Evolutionary conservation across 2,797 vertebrate genomes (phyloP).

Genomic region (Adrianichthys oophorus): DNA sequence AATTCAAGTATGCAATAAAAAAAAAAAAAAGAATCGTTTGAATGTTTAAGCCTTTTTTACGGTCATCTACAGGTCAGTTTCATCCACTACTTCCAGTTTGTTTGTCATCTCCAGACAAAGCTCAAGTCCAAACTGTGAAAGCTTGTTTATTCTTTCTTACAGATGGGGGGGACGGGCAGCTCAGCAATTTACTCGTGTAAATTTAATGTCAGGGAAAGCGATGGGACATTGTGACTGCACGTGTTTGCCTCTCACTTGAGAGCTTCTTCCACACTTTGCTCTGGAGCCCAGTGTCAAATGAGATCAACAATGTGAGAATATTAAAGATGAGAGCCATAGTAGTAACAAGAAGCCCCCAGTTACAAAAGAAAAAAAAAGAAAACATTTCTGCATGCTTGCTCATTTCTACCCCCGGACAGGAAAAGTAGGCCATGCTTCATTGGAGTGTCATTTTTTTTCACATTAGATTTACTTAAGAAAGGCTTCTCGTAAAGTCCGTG

Average conservation of each 20-base stretch:
- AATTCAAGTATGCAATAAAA: neutral
- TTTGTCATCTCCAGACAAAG: constrained; percentile 43
- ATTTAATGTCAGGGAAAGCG: constrained; percentile 65
- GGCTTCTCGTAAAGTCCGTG: constrained; percentile 21
- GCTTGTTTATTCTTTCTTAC: constrained; percentile 55
- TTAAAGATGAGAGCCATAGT: constrained; percentile 48
- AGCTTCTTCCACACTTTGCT: constrained; percentile 46
- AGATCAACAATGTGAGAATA: constrained; percentile 56
- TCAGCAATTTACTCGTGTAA: constrained; percentile 68
- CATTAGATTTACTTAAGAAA: constrained; percentile 30
- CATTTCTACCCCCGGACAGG: constrained; percentile 59
- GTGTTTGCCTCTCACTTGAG: constrained; percentile 59
- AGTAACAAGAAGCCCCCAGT: constrained; percentile 50
- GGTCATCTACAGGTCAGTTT: constrained; percentile 11
- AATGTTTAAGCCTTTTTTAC: too few relatives aligned
- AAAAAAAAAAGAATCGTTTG: too few relatives aligned
- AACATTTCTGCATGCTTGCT: constrained; percentile 55
- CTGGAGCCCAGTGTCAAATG: constrained; percentile 60
- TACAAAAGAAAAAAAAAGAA: neutral
- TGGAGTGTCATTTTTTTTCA: constrained; percentile 45
- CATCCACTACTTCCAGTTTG: constrained; percentile 39
- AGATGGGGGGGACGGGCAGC: constrained; percentile 34
- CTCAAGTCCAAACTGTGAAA: constrained; percentile 36
- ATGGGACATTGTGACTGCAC: constrained; percentile 64
- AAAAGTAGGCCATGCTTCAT: constrained; percentile 73